A percentile compares a stretch with the other conserved stretches of the same genome.
These are phyloP conservation scores for Antrozous pallidus DNA, from an alignment of 2,797 vertebrate species.

Conservation along the genomic window DNA sequence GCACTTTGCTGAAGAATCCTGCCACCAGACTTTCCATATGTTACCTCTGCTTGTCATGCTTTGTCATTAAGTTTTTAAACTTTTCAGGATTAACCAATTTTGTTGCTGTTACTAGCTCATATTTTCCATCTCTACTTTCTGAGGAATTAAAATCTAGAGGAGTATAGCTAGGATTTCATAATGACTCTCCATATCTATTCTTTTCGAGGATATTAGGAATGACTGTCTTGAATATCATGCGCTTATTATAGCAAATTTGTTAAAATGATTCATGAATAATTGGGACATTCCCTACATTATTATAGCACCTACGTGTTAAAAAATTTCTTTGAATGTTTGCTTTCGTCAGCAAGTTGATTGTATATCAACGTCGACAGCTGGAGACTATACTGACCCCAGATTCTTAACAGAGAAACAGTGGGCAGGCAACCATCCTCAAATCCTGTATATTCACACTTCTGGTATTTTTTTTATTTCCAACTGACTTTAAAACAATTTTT, in stretches of 20 bases:
- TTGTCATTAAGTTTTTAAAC: conserved; percentile 88
- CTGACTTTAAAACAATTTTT: background rate
- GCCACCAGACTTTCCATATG: conserved; percentile 89
- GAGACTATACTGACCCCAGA: background rate
- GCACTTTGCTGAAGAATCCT: conserved; percentile 91
- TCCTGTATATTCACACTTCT: background rate
- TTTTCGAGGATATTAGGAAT: conserved; percentile 90
- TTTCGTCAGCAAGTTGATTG: conserved; percentile 93
- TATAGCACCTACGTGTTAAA: conserved; percentile 88
- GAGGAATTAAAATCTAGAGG: conserved; percentile 73
- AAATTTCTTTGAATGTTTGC: conserved; percentile 87
- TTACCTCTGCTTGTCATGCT: conserved; percentile 88
- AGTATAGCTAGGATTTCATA: conserved; percentile 75
- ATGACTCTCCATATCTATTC: conserved; percentile 75
- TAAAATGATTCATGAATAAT: conserved; percentile 88
- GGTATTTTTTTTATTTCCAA: background rate
- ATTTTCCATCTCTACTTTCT: conserved; percentile 89
- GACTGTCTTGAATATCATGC: conserved; percentile 90
- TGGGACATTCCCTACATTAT: conserved; percentile 91
- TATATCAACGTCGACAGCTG: conserved; percentile 88
- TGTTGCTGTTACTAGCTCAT: conserved; percentile 87
- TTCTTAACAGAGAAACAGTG: background rate
- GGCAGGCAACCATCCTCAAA: background rate
- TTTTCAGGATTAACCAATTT: conserved; percentile 88
- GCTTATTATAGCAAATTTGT: conserved; percentile 89